Evolutionary conservation across 2,113 vertebrate species (phyloP).

Genomic region (Dicrurus megarhynchus): DNA sequence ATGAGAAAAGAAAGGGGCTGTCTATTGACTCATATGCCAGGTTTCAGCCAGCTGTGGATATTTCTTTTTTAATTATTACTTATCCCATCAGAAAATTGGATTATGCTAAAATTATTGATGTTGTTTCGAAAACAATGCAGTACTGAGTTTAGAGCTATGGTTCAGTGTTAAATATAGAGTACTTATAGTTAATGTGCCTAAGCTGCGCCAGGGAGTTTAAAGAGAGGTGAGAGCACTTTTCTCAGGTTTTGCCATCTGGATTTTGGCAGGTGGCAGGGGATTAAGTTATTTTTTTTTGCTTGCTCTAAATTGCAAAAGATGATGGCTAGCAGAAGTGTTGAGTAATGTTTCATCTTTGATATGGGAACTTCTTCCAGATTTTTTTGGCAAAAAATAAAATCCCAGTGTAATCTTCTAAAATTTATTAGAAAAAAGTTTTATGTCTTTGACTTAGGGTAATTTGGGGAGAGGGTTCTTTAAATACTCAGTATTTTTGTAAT

Average conservation of each 20-base stretch:
- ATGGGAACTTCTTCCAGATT: not conserved
- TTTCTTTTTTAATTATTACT: constrained; percentile 37
- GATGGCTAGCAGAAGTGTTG: not conserved
- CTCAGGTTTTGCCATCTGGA: constrained; percentile 29
- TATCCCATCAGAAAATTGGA: constrained; percentile 42
- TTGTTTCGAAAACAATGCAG: not conserved
- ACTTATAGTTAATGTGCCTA: not conserved
- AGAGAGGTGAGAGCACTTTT: constrained; percentile 11
- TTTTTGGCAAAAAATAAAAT: not conserved
- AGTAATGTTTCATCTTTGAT: not conserved
- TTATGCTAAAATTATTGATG: constrained; percentile 23
- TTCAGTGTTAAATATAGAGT: not conserved
- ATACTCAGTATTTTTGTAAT: not conserved
- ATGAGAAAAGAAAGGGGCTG: constrained; percentile 23
- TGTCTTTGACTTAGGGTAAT: not conserved
- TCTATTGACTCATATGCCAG: constrained; percentile 16
- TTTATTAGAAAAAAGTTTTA: not conserved
- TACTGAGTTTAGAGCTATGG: not conserved
- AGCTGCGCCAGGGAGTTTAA: constrained; percentile 3
- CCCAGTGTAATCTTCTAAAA: not conserved
- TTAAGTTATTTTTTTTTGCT: not conserved
- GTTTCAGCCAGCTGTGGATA: constrained; percentile 48
- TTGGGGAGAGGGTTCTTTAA: not conserved
- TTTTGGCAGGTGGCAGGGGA: constrained; percentile 23
- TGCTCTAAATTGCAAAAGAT: not conserved